Evolutionary conservation across 2,797 vertebrate species (phyloP), one percentile per base, ranked within the genome.

Genomic region (Taeniopygia guttata): DNA sequence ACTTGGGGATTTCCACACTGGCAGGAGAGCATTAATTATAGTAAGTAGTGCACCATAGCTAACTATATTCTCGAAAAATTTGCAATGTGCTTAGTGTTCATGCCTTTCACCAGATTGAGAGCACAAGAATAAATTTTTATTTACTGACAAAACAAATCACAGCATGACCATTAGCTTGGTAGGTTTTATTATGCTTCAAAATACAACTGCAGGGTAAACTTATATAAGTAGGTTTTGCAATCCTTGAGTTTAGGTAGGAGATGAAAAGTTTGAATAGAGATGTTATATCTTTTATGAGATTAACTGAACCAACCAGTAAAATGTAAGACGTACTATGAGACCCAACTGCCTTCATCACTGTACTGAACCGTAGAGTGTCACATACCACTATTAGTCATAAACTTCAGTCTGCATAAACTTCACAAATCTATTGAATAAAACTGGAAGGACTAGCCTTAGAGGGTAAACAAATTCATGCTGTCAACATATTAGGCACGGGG

Each of bases 1-100:
- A 86, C 87, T 68, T 94, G 58, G 81, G 86, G 88, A 90, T 95
- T 97, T 95, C 86, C 92, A 94, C 66, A 30, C 30, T 74, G 69
- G 42, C 40, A 84, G 75, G 74, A 81, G 62, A 87, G 6, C 2
- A 9, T 43, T 90, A 60, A 92, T 93, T 94, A 84, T 62, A 64
- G 55, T 84, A 84, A 91, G 59, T 74, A 94, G 80, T 87, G 36
- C 80, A 93, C 81, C 75, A 52, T 30, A 40, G 40, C n/a, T 94
- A 93, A 81, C 17, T 60, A 52, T 68, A 34, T 30, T 74, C 80
- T 66, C 63, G 1, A 75, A 81, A 95, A 85, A 48, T 29, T 76
- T 91, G 20, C 81, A 83, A 75, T 55, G 51, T 72, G 51, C 66
- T 94, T 93, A 67, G 40, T 59, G 30, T 67, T 90, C 67, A 87